Conservation (phyloP, 2,888 invertebrate species). For the Melanchra persicariae region DNA sequence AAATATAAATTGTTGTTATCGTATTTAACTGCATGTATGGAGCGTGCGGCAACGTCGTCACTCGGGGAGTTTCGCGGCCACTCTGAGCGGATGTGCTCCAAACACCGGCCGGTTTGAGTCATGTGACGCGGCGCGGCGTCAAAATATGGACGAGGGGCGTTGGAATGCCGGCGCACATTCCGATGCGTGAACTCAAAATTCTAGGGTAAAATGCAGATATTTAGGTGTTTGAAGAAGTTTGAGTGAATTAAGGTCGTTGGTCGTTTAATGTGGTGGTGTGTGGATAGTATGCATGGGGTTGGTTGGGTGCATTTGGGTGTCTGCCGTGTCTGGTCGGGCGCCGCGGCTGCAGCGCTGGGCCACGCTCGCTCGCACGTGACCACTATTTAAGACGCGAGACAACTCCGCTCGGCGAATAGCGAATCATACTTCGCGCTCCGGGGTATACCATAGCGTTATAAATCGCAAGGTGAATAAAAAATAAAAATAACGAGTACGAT, state of each 20-base stretch:
- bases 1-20: constrained; percentile 69
- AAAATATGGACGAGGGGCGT: constrained; percentile 79
- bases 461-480: constrained; percentile 15
- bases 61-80: constrained; percentile 72
- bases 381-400: constrained; percentile 61
- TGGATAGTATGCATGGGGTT: constrained; percentile 7
- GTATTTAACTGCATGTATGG: constrained; percentile 74
- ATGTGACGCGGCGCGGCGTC: constrained; percentile 81
- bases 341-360: constrained; percentile 48
- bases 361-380: constrained; percentile 85
- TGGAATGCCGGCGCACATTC: constrained; percentile 73
- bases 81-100: constrained; percentile 71
- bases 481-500: constrained; percentile 9
- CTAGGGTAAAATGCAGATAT: constrained; percentile 26
- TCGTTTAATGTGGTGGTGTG: neutral
- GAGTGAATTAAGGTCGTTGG: neutral
- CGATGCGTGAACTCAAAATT: constrained; percentile 53
- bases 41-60: constrained; percentile 69
- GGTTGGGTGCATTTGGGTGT: neutral
- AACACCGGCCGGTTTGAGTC: constrained; percentile 79
- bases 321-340: neutral
- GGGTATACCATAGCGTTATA: constrained; percentile 65
- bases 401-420: constrained; percentile 46
- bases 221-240: neutral
- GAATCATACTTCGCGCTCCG: constrained; percentile 15